Conservation (phyloP, 2,888 invertebrate genomes). For the Ariolimax columbianus region DNA sequence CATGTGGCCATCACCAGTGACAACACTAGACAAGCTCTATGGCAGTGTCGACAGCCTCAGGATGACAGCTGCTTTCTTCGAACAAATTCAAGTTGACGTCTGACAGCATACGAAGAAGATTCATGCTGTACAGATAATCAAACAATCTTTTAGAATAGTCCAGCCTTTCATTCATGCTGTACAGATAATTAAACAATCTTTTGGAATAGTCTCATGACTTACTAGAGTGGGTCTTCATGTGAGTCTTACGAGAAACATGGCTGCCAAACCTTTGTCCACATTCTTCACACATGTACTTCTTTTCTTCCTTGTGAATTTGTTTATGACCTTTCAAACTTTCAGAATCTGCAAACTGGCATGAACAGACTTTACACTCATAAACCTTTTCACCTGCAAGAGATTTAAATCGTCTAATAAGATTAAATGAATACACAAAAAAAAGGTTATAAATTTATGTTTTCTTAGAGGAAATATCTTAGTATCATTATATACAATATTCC, state of each 20-base stretch:
- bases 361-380: slow-evolving; percentile 47
- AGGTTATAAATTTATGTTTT: too few species aligned
- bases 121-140: background rate
- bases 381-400: slow-evolving; percentile 45
- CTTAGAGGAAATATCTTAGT: background rate
- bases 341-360: slow-evolving; percentile 32
- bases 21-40: too few species aligned
- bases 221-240: slow-evolving; percentile 43
- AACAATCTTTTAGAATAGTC: background rate
- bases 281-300: slow-evolving; percentile 47
- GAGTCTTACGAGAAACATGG: slow-evolving; percentile 35
- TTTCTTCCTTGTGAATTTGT: slow-evolving; percentile 50
- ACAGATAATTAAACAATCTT: background rate
- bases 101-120: too few species aligned
- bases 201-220: background rate
- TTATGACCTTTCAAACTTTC: slow-evolving; percentile 42
- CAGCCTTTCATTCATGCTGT: too few species aligned
- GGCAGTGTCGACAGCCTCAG: too few species aligned
- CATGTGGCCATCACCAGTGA: too few species aligned
- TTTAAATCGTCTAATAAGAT: too few species aligned
- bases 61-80: too few species aligned
- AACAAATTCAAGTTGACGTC: too few species aligned
- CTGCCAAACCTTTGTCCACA: slow-evolving; percentile 48
- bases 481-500: too few species aligned
- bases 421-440: too few species aligned